A percentile compares a stretch with the other conserved stretches of the same genome.
Evolutionary conservation across 2,888 invertebrate species (phyloP).

Genomic region (Hemistola chrysoprasaria): DNA sequence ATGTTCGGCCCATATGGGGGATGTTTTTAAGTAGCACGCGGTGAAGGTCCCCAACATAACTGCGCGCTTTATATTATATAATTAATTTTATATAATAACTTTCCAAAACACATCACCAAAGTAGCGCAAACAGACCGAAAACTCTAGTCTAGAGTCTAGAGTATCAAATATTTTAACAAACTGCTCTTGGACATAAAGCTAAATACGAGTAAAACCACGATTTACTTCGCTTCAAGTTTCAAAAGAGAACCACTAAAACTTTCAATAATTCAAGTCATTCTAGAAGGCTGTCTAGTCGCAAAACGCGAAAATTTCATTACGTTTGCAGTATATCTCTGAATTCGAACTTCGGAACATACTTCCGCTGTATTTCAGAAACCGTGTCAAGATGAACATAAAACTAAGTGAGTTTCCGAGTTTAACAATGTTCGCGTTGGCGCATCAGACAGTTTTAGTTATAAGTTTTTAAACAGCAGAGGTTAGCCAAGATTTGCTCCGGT

Average conservation of each 20-base stretch:
- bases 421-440: slow-evolving; percentile 11
- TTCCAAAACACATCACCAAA: too few species aligned
- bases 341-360: slow-evolving; percentile 2
- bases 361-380: slow-evolving; percentile 1
- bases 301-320: slow-evolving; percentile 23
- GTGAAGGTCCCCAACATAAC: too few species aligned
- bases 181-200: too few species aligned
- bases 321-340: slow-evolving; percentile 7
- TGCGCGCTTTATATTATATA: too few species aligned
- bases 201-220: neutral
- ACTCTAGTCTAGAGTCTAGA: too few species aligned
- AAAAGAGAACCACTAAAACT: slow-evolving; percentile 7
- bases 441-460: slow-evolving; percentile 4
- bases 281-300: neutral
- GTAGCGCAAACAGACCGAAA: too few species aligned
- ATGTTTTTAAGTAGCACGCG: too few species aligned
- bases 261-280: slow-evolving; percentile 12
- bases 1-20: too few species aligned
- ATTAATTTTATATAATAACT: too few species aligned
- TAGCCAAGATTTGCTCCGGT: too few species aligned
- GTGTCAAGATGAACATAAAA: slow-evolving; percentile 9
- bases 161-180: too few species aligned
- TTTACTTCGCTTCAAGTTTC: slow-evolving; percentile 1
- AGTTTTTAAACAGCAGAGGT: neutral
- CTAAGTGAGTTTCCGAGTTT: slow-evolving; percentile 12